A percentile compares a stretch with the other conserved stretches of the same genome.
Evolutionary conservation across 2,113 vertebrate species (phyloP).

Genomic region (Diadophis punctatus): DNA sequence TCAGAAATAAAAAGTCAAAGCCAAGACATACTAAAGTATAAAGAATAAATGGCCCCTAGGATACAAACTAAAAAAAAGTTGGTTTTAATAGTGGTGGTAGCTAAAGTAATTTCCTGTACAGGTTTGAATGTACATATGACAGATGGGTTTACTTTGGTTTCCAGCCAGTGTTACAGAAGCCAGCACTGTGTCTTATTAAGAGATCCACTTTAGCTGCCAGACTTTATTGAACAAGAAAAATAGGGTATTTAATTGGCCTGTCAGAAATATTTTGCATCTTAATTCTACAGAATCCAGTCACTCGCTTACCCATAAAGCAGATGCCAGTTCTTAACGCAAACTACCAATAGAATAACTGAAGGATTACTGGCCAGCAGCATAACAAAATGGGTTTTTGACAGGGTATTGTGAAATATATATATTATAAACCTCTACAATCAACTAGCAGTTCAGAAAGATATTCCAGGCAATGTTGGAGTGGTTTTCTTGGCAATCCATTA

Average conservation of each 20-base stretch:
- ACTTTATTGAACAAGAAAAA: background rate
- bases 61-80: background rate
- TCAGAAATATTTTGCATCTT: background rate
- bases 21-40: background rate
- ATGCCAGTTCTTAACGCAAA: background rate
- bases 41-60: background rate
- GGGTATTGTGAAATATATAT: background rate
- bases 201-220: constrained; percentile 1
- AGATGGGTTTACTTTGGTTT: background rate
- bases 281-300: background rate
- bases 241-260: background rate
- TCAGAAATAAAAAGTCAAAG: background rate
- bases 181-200: constrained; percentile 7
- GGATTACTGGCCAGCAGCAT: background rate
- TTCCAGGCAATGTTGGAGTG: background rate
- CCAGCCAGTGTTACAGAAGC: background rate
- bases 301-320: constrained; percentile 10
- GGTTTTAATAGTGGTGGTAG: background rate
- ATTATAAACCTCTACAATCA: background rate
- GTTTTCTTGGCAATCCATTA: background rate
- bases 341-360: background rate
- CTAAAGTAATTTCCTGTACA: accelerated
- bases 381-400: background rate
- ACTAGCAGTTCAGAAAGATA: background rate
- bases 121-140: background rate